Base-by-base conservation (phyloP, 2,888 invertebrate species). In the Chrysolina americana region DNA sequence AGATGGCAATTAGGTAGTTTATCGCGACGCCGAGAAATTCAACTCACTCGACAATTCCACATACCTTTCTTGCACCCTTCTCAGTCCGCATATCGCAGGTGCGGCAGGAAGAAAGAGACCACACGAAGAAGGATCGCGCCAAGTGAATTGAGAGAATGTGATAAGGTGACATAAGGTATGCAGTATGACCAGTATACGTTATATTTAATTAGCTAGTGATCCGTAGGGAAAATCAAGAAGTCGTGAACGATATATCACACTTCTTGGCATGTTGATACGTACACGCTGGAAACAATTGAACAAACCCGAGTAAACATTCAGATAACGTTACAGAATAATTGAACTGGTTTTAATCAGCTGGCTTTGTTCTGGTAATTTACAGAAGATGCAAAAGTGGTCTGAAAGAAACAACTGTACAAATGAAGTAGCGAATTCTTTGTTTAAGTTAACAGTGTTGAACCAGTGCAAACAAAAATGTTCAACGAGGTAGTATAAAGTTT, bases 201-300 rank as follows among this genome's bases (percentile, higher is more conserved):
- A 85, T 85, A 86, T 84, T 86, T 86, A 87, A 87, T 86, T 86
- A 86, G 83, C 82, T 81, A 82, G 83, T 85, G 85, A 85, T 85
- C 85, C 83, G 84, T 84, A 84, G 85, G 81, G 80, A 82, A 81
- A 79, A 81, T 82, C 81, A 79, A 80, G 78, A 78, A 81, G 80
- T 85, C 85, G 84, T 84, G 84, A 81, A 77, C 77, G 81, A 82
- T 85, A 83, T 81, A 84, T 85, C 82, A 84, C 82, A 77, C 77
- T 81, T 81, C 71, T 76, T 44, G 71, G 69, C 75, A 62, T 47
- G 68, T 64, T 70, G 76, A 76, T 78, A 78, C 70, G 69, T 74
- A 74, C 75, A 64, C 48, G 68, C 65, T 74, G 76, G 71, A 78
- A 76, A 78, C 78, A 78, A 78, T 78, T 76, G 78, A 76, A 78